phyloP scores from a whole-genome alignment of 2,888 invertebrate species.

The Eueremaeus valkanovi region DNA sequence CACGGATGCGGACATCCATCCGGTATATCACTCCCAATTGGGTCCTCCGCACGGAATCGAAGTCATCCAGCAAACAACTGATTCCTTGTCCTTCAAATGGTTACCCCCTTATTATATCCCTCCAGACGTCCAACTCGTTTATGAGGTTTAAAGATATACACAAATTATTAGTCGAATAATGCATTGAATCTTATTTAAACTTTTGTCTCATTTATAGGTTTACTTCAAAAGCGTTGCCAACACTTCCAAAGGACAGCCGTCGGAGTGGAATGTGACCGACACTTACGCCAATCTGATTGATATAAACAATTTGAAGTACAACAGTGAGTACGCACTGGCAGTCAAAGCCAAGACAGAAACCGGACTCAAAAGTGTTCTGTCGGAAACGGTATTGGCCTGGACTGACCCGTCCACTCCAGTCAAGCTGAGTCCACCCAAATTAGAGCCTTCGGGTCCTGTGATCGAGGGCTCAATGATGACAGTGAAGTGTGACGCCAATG shows the following conservation, averaged over 20 bases:
- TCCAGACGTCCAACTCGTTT: constrained; percentile 47
- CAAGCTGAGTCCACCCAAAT: constrained; percentile 69
- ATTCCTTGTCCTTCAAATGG: constrained; percentile 76
- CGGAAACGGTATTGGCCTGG: constrained; percentile 78
- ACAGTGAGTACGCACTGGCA: constrained; percentile 58
- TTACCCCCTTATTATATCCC: constrained; percentile 62
- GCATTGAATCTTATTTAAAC: neutral
- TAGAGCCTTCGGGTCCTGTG: constrained; percentile 75
- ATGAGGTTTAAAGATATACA: too few species aligned
- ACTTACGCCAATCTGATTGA: constrained; percentile 68
- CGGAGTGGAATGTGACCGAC: constrained; percentile 56
- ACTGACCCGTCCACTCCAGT: constrained; percentile 82
- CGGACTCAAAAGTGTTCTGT: constrained; percentile 64
- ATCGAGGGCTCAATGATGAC: constrained; percentile 83
- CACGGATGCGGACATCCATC: constrained; percentile 47
- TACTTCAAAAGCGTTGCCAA: constrained; percentile 33
- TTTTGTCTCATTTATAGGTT: constrained; percentile 27
- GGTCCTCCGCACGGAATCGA: constrained; percentile 76
- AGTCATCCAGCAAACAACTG: constrained; percentile 73
- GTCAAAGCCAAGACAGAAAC: constrained; percentile 50
- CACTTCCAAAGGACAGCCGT: neutral
- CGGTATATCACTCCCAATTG: constrained; percentile 39
- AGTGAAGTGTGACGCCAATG: constrained; percentile 75
- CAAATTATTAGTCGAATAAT: neutral
- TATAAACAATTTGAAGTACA: constrained; percentile 67